Evolutionary conservation across 2,797 vertebrate genomes (phyloP), one percentile per base, ranked within the genome.

Genomic region (Acipenser ruthenus): DNA sequence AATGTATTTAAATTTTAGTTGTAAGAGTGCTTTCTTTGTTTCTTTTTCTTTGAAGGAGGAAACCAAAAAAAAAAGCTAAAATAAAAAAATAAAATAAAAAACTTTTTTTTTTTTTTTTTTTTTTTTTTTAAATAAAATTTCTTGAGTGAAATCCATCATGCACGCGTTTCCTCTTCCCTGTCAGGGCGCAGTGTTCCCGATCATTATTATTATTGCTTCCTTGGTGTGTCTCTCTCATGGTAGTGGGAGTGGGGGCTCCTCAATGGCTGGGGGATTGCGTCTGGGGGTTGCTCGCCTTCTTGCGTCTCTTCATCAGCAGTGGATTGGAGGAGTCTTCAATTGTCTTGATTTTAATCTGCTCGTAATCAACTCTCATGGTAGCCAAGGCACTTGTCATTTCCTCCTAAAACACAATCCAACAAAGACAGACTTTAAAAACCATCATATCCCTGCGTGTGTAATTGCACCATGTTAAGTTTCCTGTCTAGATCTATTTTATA

Each of bases 341-440:
- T 77, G 92, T 96, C 86, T 99, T 99, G 82, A 99, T 98, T 88
- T 95, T 97, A 79, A 99, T 92, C 81, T 98, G 95, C 82, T 98
- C 97, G 0, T 99, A 99, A 83, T 99, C 96, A 1, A 98, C 95
- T 10, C 97, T 83, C 95, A 99, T 99, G 10, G 97, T 96, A 73
- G 97, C 97, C 91, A 99, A 89, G 75, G 97, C 97, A 78, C 94
- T 98, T 69, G 95, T 99, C 97, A 99, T 96, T 86, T 99, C 96
- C 88, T 98, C 97, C 97, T 99, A 80, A 0, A 13, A 66, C 67
- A 66, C 50, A 53, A 53, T n/a, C 23, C 23, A 53, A 61, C 4
- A 49, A 60, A 49, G 47, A 70, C 10, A 13, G 60, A 52, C 59
- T 50, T 48, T 18, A 23, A 60, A 49, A 63, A 49, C 52, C 52